Percentiles rank a stretch among this genome's conserved stretches.
These are phyloP conservation scores for Phoeniculus purpureus DNA, from an alignment of 2,797 vertebrate genomes.

Conservation along the genomic window DNA sequence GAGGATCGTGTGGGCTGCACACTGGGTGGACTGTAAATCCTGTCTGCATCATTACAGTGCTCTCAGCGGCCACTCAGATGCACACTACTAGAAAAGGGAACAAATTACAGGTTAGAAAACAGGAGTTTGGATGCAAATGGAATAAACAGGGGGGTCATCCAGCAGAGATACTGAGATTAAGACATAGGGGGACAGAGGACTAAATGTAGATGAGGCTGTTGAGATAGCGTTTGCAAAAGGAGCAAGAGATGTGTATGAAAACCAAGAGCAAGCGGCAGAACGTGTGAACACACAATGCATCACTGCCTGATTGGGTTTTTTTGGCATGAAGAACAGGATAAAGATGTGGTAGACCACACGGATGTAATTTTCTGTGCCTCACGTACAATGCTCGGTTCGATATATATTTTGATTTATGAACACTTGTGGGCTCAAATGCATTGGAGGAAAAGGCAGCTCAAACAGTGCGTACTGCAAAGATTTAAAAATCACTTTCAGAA, in stretches of 20 bases:
- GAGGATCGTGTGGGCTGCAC: neutral
- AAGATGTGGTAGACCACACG: conserved; percentile 31
- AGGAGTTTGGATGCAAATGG: neutral
- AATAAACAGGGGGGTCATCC: neutral
- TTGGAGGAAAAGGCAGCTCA: neutral
- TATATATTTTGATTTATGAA: conserved; percentile 29
- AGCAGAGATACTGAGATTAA: neutral
- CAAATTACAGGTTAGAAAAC: neutral
- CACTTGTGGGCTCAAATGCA: neutral
- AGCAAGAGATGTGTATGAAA: conserved; percentile 48
- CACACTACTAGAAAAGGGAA: neutral
- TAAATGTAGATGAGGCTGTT: neutral
- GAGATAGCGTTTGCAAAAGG: conserved; percentile 26
- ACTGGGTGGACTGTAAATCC: neutral
- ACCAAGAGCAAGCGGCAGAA: conserved; percentile 49
- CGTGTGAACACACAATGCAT: conserved; percentile 52
- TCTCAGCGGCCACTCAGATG: conserved; percentile 8
- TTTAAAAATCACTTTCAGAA: neutral
- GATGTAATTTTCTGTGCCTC: conserved; percentile 32
- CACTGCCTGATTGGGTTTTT: conserved; percentile 1
- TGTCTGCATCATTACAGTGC: neutral
- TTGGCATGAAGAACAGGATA: conserved; percentile 40
- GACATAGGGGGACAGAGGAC: neutral
- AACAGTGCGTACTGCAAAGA: neutral
- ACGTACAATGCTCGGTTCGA: neutral